A percentile compares a stretch with the other conserved stretches of the same genome.
These are phyloP conservation scores for Entelurus aequoreus DNA, from an alignment of 2,113 vertebrate species.

Conservation along the genomic window DNA sequence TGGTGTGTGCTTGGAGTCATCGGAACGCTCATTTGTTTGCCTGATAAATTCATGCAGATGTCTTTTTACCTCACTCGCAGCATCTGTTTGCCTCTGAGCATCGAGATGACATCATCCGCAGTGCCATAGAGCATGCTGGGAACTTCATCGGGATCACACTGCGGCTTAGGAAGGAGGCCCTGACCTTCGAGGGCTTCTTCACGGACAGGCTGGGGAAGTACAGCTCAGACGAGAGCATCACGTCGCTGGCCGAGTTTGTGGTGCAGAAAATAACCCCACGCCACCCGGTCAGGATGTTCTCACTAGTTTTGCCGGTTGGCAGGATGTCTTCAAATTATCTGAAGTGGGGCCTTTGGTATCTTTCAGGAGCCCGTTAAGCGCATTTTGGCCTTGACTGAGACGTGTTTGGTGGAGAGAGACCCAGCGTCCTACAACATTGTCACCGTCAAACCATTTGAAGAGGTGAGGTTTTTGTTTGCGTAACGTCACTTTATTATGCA, in stretches of 20 bases:
- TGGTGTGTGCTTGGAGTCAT: slow-evolving; percentile 71
- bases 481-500: slow-evolving; percentile 19
- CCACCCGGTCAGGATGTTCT: slow-evolving; percentile 78
- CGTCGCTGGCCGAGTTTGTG: slow-evolving; percentile 93
- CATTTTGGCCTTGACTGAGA: slow-evolving; percentile 91
- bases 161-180: slow-evolving; percentile 84
- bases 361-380: slow-evolving; percentile 89
- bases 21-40: not conserved
- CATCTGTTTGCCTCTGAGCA: slow-evolving; percentile 96
- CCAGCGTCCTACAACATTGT: slow-evolving; percentile 96
- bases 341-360: not conserved
- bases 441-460: slow-evolving; percentile 92
- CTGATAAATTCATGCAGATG: not conserved
- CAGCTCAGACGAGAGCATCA: slow-evolving; percentile 92
- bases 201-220: slow-evolving; percentile 93
- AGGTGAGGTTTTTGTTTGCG: slow-evolving; percentile 69
- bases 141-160: slow-evolving; percentile 93
- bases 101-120: slow-evolving; percentile 92
- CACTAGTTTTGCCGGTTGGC: not conserved
- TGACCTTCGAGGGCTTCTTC: slow-evolving; percentile 86
- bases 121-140: slow-evolving; percentile 94
- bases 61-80: slow-evolving; percentile 55
- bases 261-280: slow-evolving; percentile 94
- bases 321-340: not conserved
- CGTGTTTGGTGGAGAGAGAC: slow-evolving; percentile 93